These are phyloP conservation scores for Synanthedon andrenaeformis DNA, from an alignment of 2,888 invertebrate species.

Conservation along the genomic window DNA sequence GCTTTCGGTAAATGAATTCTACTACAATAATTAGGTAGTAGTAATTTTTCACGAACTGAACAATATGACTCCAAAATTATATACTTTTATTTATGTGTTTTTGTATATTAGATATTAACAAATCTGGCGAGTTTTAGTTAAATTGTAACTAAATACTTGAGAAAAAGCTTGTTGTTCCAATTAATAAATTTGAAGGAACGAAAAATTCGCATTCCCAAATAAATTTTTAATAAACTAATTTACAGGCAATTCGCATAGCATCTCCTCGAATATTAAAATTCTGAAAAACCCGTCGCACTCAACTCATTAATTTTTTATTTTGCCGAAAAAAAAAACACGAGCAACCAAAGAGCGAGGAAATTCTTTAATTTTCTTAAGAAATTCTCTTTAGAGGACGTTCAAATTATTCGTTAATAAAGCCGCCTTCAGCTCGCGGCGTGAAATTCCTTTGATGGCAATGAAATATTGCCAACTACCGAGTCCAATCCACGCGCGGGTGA, in stretches of 20 bases:
- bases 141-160: too few relatives aligned
- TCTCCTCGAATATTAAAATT: slow-evolving; percentile 33
- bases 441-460: slow-evolving; percentile 60
- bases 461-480: slow-evolving; percentile 52
- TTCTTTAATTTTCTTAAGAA: slow-evolving; percentile 55
- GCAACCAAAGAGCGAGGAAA: slow-evolving; percentile 43
- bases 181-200: background rate
- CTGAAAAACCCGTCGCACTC: slow-evolving; percentile 26
- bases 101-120: too few relatives aligned
- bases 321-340: slow-evolving; percentile 21
- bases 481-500: slow-evolving; percentile 41
- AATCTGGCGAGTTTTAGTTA: too few relatives aligned
- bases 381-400: slow-evolving; percentile 37
- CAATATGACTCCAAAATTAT: too few relatives aligned
- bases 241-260: slow-evolving; percentile 19
- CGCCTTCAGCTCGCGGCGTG: slow-evolving; percentile 27
- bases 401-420: slow-evolving; percentile 60
- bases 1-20: too few relatives aligned
- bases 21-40: too few relatives aligned
- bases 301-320: slow-evolving; percentile 40
- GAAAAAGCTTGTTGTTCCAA: too few relatives aligned
- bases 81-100: too few relatives aligned
- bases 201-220: slow-evolving; percentile 2
- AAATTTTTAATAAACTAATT: slow-evolving; percentile 35
- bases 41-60: too few relatives aligned